Conservation (phyloP, 2,888 invertebrate species). For the Charanyca ferruginea region DNA sequence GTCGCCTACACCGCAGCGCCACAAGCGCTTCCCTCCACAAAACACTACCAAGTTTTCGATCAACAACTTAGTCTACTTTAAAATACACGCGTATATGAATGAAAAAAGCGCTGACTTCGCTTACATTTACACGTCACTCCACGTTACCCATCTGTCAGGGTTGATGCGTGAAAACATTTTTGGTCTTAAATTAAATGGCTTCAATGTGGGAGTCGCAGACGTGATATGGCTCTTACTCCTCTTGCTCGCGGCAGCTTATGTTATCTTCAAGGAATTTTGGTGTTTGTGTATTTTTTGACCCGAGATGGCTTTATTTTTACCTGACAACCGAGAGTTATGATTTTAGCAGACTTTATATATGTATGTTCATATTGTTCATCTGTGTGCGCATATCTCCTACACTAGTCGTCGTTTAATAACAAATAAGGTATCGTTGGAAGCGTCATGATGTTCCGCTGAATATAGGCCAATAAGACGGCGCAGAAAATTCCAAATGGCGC, state of each 20-base stretch:
- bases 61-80: constrained; percentile 39
- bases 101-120: constrained; percentile 59
- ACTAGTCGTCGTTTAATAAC: too few species aligned
- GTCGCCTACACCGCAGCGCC: constrained; percentile 52
- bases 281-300: constrained; percentile 25
- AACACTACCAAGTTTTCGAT: constrained; percentile 50
- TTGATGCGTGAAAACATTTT: constrained; percentile 66
- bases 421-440: too few species aligned
- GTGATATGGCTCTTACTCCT: constrained; percentile 49
- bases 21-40: constrained; percentile 47
- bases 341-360: too few species aligned
- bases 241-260: constrained; percentile 34
- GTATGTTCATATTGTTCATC: too few species aligned
- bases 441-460: too few species aligned
- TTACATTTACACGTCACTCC: constrained; percentile 60
- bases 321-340: too few species aligned
- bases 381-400: too few species aligned
- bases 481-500: too few species aligned
- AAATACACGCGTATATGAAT: constrained; percentile 47
- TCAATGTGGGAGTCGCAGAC: constrained; percentile 65
- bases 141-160: constrained; percentile 68
- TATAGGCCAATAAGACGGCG: too few species aligned
- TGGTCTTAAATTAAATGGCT: constrained; percentile 67
- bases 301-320: constrained; percentile 12
- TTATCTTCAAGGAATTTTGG: constrained; percentile 31